Evolutionary conservation across 2,113 vertebrate species (phyloP).

Genomic region (Plotosus lineatus): DNA sequence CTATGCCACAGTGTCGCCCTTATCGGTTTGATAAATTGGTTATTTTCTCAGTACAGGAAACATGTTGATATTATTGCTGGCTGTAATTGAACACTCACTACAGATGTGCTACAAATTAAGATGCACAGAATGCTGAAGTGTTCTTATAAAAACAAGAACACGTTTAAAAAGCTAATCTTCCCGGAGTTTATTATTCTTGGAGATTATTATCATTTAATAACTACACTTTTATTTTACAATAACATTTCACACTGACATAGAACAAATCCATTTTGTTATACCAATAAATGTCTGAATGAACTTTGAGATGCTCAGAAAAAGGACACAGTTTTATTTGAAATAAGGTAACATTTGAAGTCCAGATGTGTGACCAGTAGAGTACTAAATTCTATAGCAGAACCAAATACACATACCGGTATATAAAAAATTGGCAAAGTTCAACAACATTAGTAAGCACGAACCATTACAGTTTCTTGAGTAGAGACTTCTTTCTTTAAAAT

Average conservation of each 20-base stretch:
- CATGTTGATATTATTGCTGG: not conserved
- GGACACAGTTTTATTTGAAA: not conserved
- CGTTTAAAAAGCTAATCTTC: not conserved
- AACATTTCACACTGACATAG: not conserved
- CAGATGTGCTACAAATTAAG: not conserved
- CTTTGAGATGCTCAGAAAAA: not conserved
- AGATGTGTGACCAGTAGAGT: not conserved
- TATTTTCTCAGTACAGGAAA: not conserved
- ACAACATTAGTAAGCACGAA: not conserved
- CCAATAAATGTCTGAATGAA: not conserved
- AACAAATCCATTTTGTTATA: slow-evolving; percentile 3
- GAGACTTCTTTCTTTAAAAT: not conserved
- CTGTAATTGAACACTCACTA: not conserved
- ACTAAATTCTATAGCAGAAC: not conserved
- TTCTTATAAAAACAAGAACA: not conserved
- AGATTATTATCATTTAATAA: not conserved
- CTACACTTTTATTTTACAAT: not conserved
- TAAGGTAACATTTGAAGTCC: not conserved
- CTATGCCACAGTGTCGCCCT: no score
- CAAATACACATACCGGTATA: not conserved
- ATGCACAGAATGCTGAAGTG: not conserved
- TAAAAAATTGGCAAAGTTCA: not conserved
- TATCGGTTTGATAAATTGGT: no score
- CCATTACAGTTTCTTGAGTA: not conserved
- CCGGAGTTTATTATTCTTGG: no score